Evolutionary conservation across 2,888 invertebrate genomes (phyloP).

Genomic region (Diarsia mendica): DNA sequence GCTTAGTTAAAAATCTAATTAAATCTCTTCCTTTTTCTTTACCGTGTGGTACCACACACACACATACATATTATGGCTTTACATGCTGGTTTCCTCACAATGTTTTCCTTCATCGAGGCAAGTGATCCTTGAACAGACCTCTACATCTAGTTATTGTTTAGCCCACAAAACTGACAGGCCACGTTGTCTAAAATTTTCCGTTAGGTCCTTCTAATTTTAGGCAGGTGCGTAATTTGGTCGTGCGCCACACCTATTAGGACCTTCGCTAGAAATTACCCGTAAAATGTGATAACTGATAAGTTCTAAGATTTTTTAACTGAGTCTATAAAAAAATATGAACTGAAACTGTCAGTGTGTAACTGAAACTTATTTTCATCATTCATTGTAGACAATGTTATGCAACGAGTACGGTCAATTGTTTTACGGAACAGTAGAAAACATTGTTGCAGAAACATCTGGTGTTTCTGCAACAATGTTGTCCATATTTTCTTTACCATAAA

Average conservation of each 20-base stretch:
- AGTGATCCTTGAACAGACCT: too few species aligned
- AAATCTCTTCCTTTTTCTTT: too few species aligned
- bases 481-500: background rate
- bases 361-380: background rate
- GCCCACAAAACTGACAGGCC: too few species aligned
- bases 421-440: background rate
- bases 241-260: conserved; percentile 31
- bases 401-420: background rate
- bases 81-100: too few species aligned
- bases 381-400: background rate
- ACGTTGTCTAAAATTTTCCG: conserved; percentile 38
- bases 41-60: too few species aligned
- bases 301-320: conserved; percentile 1
- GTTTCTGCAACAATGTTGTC: background rate
- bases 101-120: too few species aligned
- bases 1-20: too few species aligned
- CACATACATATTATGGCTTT: too few species aligned
- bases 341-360: background rate
- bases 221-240: conserved; percentile 17
- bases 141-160: too few species aligned
- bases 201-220: conserved; percentile 14
- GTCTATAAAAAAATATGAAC: background rate
- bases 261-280: conserved; percentile 23
- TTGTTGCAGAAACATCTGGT: too few species aligned
- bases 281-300: conserved; percentile 12